Percentiles rank a stretch among this genome's conserved stretches.
Evolutionary conservation across 2,888 invertebrate genomes (phyloP).

Genomic region (Calameuta filiformis): DNA sequence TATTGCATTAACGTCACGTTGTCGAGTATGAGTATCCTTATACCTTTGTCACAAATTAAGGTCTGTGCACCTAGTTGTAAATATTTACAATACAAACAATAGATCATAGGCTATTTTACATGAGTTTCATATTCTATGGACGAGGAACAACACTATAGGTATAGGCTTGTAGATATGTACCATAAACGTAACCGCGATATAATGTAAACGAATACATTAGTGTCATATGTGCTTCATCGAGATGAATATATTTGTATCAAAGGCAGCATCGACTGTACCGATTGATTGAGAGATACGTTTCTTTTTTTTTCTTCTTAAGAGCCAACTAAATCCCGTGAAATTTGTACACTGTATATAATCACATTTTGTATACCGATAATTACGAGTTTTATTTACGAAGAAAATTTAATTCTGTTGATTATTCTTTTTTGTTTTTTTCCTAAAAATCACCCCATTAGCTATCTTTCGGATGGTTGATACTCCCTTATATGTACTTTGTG

Average conservation of each 20-base stretch:
- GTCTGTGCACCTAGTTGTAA: conserved; percentile 15
- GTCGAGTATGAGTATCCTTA: not conserved
- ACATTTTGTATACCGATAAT: not conserved
- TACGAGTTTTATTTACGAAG: not conserved
- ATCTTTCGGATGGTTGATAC: not conserved
- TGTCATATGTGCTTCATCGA: not conserved
- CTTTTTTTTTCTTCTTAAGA: not conserved
- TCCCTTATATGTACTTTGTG: not conserved
- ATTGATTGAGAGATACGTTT: not conserved
- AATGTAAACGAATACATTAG: not conserved
- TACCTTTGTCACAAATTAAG: not conserved
- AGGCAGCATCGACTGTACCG: not conserved
- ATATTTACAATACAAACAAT: conserved; percentile 20
- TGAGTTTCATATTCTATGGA: conserved; percentile 21
- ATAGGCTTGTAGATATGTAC: conserved; percentile 54
- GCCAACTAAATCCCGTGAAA: not conserved
- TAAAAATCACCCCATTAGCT: not conserved
- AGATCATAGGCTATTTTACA: conserved; percentile 40
- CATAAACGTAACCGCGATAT: conserved; percentile 39
- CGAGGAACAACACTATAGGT: conserved; percentile 16
- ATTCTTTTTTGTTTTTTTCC: not conserved
- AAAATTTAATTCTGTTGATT: not conserved
- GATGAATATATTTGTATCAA: not conserved
- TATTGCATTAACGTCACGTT: not conserved
- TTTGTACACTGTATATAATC: not conserved